Evolutionary conservation across 2,113 vertebrate genomes (phyloP).

Genomic region (Jacana jacana): DNA sequence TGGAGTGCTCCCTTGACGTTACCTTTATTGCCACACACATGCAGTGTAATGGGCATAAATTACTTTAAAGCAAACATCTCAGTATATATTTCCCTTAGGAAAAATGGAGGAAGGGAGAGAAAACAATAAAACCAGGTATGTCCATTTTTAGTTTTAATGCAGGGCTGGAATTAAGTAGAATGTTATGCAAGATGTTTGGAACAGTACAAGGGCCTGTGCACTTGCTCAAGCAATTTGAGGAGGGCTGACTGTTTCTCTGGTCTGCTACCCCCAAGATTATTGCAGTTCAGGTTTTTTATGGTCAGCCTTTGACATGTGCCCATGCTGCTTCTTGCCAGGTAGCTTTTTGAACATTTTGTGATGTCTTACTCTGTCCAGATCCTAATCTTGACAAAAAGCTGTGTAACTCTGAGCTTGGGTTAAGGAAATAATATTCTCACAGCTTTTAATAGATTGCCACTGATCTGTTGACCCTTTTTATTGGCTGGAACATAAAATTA

Average conservation of each 20-base stretch:
- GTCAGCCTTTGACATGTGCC: neutral
- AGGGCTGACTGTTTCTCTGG: neutral
- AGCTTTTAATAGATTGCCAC: neutral
- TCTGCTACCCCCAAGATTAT: neutral
- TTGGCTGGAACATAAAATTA: neutral
- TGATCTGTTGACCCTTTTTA: neutral
- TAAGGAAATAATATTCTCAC: neutral
- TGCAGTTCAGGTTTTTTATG: neutral
- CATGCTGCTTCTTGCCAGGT: neutral
- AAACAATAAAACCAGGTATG: neutral
- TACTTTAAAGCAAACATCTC: neutral
- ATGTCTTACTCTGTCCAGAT: neutral
- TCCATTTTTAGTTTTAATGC: neutral
- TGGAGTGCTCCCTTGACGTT: neutral
- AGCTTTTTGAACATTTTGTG: neutral
- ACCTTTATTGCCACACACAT: neutral
- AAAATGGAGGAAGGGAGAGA: neutral
- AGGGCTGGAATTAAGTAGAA: neutral
- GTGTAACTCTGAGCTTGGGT: neutral
- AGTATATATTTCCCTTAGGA: neutral
- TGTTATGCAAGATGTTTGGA: neutral
- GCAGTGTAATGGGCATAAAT: neutral
- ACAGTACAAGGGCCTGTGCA: neutral
- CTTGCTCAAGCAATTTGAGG: neutral
- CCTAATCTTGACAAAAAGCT: neutral